Evolutionary conservation across 2,113 vertebrate genomes (phyloP), one percentile per base, ranked within the genome.

Genomic region (Hippocampus comes): DNA sequence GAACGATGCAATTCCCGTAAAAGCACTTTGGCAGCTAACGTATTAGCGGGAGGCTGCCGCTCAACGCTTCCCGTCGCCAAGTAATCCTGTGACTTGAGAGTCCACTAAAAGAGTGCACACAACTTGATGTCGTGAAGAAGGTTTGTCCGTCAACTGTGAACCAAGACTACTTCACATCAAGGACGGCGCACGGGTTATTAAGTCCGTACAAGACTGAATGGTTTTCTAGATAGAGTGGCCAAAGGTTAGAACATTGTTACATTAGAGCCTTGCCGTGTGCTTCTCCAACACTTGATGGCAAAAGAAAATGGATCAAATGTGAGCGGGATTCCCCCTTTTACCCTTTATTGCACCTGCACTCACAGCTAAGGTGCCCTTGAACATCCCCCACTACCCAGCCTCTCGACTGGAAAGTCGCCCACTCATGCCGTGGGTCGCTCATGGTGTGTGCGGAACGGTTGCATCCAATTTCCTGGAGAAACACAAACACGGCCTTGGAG

Each of bases 21-120:
- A 84, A 82, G 76, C 60, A 57, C 69, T 79, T 81, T 84, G 81
- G 81, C 84, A 81, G 72, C 72, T 38, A 57, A 1, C 30, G 57
- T 48, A 68, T 71, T 67, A 67, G 78, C 78, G 83, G 77, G 68
- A 74, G 72, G 59, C 82, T 78, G 60, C 55, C 76, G 56, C 66
- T 84, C 41, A 63, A 49, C 63, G 70, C 23, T 53, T 81, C 76
- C 30, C 51, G 23, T 25, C 63, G 83, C 78, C 81, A 79, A 81
- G 71, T 71, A 77, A 63, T 67, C 9, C 63, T 41, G 38, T 53
- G 70, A 78, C 43, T 65, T 75, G 6, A 73, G 78, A 25, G 64
- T 56, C 73, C 70, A 70, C 23, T 69, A 68, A 79, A 78, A 75
- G 70, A 18, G 30, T 7, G 53, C 53, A 9, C 2, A 4, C 53